Base-by-base conservation (phyloP, 2,888 invertebrate genomes). In the Phaedon cochleariae region DNA sequence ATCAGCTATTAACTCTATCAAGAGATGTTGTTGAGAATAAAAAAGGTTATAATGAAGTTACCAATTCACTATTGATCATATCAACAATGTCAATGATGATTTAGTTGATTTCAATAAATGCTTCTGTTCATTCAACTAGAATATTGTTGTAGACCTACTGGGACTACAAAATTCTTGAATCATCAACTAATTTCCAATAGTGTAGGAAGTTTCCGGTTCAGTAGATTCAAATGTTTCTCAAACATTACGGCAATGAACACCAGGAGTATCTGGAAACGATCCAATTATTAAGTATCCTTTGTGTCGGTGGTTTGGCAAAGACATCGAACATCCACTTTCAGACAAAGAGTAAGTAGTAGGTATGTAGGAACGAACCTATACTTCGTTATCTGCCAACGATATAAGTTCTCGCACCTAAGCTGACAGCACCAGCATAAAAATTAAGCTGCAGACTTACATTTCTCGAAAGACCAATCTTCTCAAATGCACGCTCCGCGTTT, bases 401-500 rank as follows among this genome's bases (percentile, higher is more conserved):
- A 18, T 12, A 37, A 54, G 18, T 54, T 54, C 57, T 57, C 46
- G 17, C 57, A 57, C 63, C 57, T 52, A 29, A 10, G 15, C 60
- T 54, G 61, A 64, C 64, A 64, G 60, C 51, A 53, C 57, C 53
- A 64, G 67, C 63, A 63, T 64, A 61, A 60, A 63, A 60, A 67
- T 67, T 64, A 62, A 67, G 62, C 64, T 51, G 29, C 52, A 20
- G 55, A 54, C 62, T 55, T 57, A 57, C 54, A 45, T 79, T 78
- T 79, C 80, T 77, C 76, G 73, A 78, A 77, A 79, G 78, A 76
- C 76, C 80, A 80, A 80, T 80, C 79, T 79, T 71, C 74, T 70
- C 73, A 74, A 76, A 74, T 76, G 79, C 78, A 79, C 78, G 78
- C 76, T 77, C 75, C 70, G 76, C 78, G 70, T 66, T 70, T 70